phyloP scores from a whole-genome alignment of 2,888 invertebrate species.

The Acrocyrtus sp. region DNA sequence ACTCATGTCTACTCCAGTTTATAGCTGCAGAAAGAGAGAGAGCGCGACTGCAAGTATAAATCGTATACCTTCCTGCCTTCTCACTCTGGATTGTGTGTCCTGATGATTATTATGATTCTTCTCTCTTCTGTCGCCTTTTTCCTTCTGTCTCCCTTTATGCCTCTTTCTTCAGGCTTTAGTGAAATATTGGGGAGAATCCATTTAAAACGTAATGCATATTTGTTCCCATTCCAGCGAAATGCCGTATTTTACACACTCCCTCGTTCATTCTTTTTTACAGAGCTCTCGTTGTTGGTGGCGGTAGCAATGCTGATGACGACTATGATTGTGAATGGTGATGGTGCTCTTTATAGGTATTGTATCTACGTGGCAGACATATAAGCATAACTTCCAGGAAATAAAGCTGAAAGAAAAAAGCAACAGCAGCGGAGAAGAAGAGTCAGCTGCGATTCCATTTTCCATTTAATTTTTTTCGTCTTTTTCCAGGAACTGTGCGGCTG shows the following conservation, averaged over 20 bases:
- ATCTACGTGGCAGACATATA: too few species aligned
- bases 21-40: too few species aligned
- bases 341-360: slow-evolving; percentile 1
- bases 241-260: slow-evolving; percentile 38
- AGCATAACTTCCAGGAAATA: neutral
- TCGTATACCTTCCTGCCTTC: neutral
- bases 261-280: neutral
- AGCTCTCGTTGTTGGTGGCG: slow-evolving; percentile 5
- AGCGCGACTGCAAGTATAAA: too few species aligned
- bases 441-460: slow-evolving; percentile 48
- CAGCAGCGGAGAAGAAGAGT: slow-evolving; percentile 31
- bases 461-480: slow-evolving; percentile 38
- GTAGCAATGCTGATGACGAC: slow-evolving; percentile 29
- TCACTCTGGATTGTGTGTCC: neutral
- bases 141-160: slow-evolving; percentile 10
- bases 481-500: slow-evolving; percentile 47
- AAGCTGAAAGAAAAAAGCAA: neutral
- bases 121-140: slow-evolving; percentile 2
- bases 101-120: slow-evolving; percentile 6
- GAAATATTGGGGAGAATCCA: slow-evolving; percentile 41
- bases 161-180: neutral
- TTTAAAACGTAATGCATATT: slow-evolving; percentile 49
- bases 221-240: slow-evolving; percentile 47
- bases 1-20: too few species aligned
- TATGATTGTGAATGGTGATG: slow-evolving; percentile 41